Conservation (phyloP, 2,888 invertebrate species). For the Pristionchus arcanus region DNA sequence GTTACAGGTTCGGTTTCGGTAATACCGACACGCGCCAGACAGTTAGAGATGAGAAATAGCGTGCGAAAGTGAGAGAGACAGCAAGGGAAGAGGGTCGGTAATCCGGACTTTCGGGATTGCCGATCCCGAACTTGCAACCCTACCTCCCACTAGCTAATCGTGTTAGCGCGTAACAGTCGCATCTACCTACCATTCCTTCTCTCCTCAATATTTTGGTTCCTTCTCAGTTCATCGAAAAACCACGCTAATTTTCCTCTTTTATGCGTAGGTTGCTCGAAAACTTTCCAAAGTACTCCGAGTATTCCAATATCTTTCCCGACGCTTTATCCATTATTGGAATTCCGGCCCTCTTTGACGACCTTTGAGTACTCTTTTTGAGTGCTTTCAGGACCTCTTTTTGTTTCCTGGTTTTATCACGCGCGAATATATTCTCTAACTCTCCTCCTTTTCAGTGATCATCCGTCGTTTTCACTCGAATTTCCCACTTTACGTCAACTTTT, state of each 20-base stretch:
- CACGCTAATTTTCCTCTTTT: not conserved
- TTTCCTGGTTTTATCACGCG: not conserved
- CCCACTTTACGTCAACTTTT: no score
- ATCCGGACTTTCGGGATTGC: no score
- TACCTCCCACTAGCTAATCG: no score
- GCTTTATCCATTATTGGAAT: conserved; percentile 3
- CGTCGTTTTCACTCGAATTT: no score
- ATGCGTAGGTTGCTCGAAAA: not conserved
- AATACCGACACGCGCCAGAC: no score
- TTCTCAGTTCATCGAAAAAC: not conserved
- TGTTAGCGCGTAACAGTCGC: not conserved
- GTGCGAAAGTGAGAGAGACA: no score
- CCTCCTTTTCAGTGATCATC: not conserved
- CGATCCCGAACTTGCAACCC: no score
- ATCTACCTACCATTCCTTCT: not conserved
- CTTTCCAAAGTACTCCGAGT: not conserved
- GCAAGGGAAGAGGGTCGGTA: no score
- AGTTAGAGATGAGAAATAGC: no score
- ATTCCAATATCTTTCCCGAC: not conserved
- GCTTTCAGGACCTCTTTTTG: not conserved
- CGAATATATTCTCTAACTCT: not conserved
- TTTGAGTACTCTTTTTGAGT: no score
- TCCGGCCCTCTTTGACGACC: not conserved
- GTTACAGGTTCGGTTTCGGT: no score
- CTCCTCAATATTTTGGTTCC: not conserved